These are phyloP conservation scores for Garrulus glandarius DNA, from an alignment of 2,797 vertebrate species.

Conservation along the genomic window DNA sequence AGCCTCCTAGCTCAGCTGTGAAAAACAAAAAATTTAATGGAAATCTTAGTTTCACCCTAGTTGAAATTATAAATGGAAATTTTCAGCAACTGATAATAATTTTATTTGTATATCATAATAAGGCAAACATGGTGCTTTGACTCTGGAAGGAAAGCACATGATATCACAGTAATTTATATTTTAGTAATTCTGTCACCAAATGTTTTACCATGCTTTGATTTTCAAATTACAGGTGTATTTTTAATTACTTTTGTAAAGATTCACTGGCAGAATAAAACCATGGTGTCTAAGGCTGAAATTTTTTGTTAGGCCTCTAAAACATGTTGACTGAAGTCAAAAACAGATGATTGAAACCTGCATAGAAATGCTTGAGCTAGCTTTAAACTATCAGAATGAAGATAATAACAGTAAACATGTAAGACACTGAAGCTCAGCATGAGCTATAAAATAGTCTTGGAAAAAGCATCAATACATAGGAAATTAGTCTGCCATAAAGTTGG, in stretches of 20 bases:
- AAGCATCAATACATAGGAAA: background rate
- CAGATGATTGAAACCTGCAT: background rate
- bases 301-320: background rate
- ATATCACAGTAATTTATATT: background rate
- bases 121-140: background rate
- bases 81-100: background rate
- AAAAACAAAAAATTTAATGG: background rate
- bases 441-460: background rate
- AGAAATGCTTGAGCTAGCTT: background rate
- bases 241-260: background rate
- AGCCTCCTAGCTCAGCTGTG: background rate
- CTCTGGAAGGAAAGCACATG: background rate
- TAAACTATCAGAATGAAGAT: background rate
- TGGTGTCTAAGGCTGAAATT: background rate
- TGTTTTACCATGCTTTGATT: background rate
- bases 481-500: background rate
- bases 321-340: background rate
- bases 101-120: background rate
- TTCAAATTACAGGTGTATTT: background rate
- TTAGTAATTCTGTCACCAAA: background rate
- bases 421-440: background rate
- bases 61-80: background rate
- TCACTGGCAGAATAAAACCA: background rate
- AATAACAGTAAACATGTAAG: background rate
- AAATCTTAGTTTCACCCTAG: background rate